These are phyloP conservation scores for Muscidifurax raptorellus DNA, from an alignment of 1,140 invertebrate species.

Conservation along the genomic window DNA sequence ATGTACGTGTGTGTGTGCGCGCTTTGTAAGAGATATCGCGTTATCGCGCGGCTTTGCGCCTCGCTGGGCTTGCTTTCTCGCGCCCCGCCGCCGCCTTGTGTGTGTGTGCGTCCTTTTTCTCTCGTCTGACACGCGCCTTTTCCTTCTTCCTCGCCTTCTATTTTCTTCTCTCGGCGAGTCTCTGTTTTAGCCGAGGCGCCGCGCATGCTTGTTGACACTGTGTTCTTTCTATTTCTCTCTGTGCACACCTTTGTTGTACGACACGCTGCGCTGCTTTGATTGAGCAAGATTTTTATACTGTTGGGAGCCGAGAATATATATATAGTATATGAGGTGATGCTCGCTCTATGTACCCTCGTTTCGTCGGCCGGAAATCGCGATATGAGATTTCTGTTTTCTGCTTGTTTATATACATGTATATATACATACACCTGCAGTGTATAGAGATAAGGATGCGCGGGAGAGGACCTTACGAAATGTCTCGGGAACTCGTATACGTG, in stretches of 20 bases:
- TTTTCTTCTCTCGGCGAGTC: background rate
- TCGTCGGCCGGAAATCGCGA: background rate
- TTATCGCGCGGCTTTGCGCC: slow-evolving; percentile 11
- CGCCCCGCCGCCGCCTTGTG: background rate
- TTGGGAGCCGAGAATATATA: background rate
- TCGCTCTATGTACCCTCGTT: background rate
- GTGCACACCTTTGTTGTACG: background rate
- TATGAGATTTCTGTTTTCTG: background rate
- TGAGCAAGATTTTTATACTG: slow-evolving; percentile 12
- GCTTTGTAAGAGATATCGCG: background rate
- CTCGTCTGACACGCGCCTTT: background rate
- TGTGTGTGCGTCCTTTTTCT: background rate
- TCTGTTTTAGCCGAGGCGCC: background rate
- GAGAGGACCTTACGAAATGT: background rate
- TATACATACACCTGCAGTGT: no score
- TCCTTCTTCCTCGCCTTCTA: background rate
- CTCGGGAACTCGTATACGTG: background rate
- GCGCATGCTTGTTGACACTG: background rate
- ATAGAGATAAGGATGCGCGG: background rate
- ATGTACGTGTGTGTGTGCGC: background rate
- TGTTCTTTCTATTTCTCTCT: background rate
- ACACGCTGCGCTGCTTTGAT: background rate
- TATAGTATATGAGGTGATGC: no score
- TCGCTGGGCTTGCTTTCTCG: slow-evolving; percentile 15
- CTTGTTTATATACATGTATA: background rate